Conservation (phyloP, 2,113 vertebrate species). For the Catharus fuscescens region DNA sequence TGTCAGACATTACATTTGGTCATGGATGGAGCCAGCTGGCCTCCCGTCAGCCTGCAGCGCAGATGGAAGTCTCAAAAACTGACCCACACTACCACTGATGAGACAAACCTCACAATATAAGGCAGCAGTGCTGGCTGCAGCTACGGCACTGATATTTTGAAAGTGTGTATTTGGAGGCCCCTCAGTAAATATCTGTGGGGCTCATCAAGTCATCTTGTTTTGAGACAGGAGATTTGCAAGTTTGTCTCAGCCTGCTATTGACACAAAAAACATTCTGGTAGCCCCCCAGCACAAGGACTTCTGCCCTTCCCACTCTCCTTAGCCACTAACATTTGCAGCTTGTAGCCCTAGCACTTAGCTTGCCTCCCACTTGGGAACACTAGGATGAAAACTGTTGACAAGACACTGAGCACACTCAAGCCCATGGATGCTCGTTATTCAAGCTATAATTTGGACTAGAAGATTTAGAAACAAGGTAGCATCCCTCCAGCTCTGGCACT, state of each 20-base stretch:
- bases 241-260: neutral
- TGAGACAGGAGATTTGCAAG: neutral
- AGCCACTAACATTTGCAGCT: neutral
- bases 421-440: neutral
- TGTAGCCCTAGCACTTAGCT: neutral
- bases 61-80: neutral
- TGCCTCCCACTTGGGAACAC: neutral
- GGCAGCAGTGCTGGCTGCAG: neutral
- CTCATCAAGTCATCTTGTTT: neutral
- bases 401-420: neutral
- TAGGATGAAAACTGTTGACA: neutral
- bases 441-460: neutral
- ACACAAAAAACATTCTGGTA: neutral
- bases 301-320: neutral
- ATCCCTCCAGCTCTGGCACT: neutral
- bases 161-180: neutral
- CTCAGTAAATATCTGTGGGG: neutral
- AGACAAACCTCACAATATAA: neutral
- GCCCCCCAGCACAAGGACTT: neutral
- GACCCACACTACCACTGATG: no score
- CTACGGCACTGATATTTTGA: neutral
- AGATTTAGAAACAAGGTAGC: neutral
- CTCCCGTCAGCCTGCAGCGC: neutral
- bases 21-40: neutral
- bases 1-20: accelerated